Evolutionary conservation across 2,888 invertebrate genomes (phyloP).

Genomic region (Pristionchus exspectatus): DNA sequence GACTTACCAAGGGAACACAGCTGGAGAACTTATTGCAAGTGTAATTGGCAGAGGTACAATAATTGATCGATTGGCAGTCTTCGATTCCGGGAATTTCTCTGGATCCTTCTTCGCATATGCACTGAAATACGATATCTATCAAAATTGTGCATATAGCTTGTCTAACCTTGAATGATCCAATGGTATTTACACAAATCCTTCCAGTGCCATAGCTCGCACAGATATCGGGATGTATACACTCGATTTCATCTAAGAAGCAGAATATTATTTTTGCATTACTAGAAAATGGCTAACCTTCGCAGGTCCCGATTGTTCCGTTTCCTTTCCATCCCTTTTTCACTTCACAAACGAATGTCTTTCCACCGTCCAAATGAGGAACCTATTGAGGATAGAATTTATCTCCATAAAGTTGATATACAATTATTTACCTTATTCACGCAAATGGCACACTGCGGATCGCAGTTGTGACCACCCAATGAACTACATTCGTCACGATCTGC

Average conservation of each 20-base stretch:
- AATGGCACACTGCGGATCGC: background rate
- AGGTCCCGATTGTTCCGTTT: constrained; percentile 42
- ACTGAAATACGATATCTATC: background rate
- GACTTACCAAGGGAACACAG: constrained; percentile 18
- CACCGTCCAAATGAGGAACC: constrained; percentile 37
- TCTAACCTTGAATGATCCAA: constrained; percentile 50
- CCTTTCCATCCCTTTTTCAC: constrained; percentile 48
- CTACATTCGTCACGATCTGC: constrained; percentile 17
- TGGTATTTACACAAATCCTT: constrained; percentile 20
- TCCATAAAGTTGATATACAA: background rate
- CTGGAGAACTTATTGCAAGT: constrained; percentile 16
- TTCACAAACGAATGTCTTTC: background rate
- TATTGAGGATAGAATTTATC: background rate
- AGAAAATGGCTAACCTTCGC: background rate
- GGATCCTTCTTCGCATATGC: constrained; percentile 10
- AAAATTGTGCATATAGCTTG: background rate
- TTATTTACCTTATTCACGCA: constrained; percentile 39
- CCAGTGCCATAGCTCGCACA: background rate
- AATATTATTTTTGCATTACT: background rate
- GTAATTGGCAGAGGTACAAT: constrained; percentile 22
- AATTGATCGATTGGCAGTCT: constrained; percentile 9
- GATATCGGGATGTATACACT: background rate
- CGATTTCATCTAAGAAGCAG: constrained; percentile 16
- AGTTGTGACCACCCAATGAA: background rate
- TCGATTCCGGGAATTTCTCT: constrained; percentile 35